phyloP scores from a whole-genome alignment of 1,140 invertebrate species.

The Cyclargus thomasi region DNA sequence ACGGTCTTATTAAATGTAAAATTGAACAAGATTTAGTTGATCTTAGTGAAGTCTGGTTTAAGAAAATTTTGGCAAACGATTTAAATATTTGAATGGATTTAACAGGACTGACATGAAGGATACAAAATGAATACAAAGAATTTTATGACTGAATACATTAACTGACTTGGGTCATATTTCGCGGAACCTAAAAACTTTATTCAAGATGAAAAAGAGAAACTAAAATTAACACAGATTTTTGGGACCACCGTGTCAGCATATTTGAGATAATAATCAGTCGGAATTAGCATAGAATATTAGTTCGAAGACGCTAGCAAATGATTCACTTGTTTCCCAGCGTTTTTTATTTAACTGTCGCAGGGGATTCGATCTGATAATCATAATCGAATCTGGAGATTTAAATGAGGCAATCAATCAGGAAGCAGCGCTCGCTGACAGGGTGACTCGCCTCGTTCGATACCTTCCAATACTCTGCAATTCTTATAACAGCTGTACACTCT shows the following conservation, averaged over 20 bases:
- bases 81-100: not conserved
- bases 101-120: too few relatives aligned
- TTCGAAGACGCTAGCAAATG: not conserved
- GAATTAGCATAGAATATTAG: not conserved
- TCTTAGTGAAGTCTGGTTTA: not conserved
- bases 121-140: not conserved
- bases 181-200: not conserved
- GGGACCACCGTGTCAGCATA: not conserved
- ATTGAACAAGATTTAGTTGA: not conserved
- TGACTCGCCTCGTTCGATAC: conserved; percentile 14
- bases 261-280: not conserved
- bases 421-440: conserved; percentile 42
- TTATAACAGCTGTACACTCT: not conserved
- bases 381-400: conserved; percentile 57
- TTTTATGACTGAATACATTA: not conserved
- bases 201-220: not conserved
- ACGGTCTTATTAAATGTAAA: not conserved
- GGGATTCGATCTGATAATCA: conserved; percentile 47
- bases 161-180: not conserved
- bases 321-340: not conserved
- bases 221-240: not conserved
- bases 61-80: not conserved
- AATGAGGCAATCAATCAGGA: conserved; percentile 58
- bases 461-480: not conserved
- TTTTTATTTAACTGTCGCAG: conserved; percentile 24